A percentile compares a stretch with the other conserved stretches of the same genome.
phyloP scores from a whole-genome alignment of 1,140 invertebrate genomes.

The Aphis gossypii region DNA sequence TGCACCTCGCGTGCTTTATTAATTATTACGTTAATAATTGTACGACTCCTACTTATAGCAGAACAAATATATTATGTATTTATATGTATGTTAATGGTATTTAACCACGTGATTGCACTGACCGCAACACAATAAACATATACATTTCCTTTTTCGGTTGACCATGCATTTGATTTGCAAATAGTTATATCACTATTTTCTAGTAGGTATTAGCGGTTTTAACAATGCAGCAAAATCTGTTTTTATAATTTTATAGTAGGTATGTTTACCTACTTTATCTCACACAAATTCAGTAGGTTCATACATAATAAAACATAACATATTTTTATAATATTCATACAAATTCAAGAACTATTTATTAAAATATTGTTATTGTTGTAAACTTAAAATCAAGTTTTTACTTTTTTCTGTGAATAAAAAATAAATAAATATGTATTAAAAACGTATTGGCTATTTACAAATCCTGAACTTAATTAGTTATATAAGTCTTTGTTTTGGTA shows the following conservation, averaged over 20 bases:
- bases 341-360: not conserved
- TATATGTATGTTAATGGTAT: not conserved
- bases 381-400: not conserved
- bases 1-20: not conserved
- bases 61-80: not conserved
- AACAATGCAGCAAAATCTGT: not conserved
- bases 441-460: not conserved
- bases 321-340: not conserved
- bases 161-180: not conserved
- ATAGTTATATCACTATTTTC: not conserved
- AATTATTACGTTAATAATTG: not conserved
- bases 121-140: not conserved
- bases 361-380: not conserved
- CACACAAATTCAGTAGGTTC: too few species aligned
- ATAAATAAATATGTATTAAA: not conserved
- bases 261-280: too few species aligned
- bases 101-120: not conserved
- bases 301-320: too few species aligned
- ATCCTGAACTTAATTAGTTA: not conserved
- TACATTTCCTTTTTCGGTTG: not conserved
- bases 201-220: not conserved
- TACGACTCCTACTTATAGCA: not conserved
- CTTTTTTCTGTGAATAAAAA: not conserved
- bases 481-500: not conserved
- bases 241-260: too few species aligned